Base-by-base conservation (phyloP, 2,888 invertebrate species). In the Hydrotaea cyrtoneurina region DNA sequence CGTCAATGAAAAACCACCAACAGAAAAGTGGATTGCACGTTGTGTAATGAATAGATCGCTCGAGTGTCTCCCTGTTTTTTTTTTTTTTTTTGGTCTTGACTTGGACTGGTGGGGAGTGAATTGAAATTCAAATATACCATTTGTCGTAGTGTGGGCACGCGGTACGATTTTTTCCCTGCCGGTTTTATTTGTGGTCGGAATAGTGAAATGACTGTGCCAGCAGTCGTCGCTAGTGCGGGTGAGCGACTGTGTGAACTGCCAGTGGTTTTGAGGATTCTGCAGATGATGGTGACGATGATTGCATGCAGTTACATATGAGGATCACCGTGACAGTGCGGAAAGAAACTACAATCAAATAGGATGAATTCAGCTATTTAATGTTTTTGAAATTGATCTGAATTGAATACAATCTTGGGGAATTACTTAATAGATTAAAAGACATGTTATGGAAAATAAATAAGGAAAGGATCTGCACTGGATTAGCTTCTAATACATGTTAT, bases 11-110 rank as follows among this genome's bases (percentile, higher is more conserved):
- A 64, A 62, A 15, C 15, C 43, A 46, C 39, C 11, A 69, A 69
- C 21, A 69, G 15, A 69, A 19, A 23, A 53, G 59, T 23, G 62
- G 11, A 36, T 46, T 72, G 62, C 36, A 59, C 43, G 19, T 19
- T 59, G 69, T 55, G 39, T 39, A 78, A 59, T 71, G 59, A 78
- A 19, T 78, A 71, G 59, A 15, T 71, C 31, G 69, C 39, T 57
- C 36, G n/a, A 73, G 46, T 31, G 23, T 59, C 5, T 31, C 7
- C 3, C 31, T 7, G 7, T 31, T 31, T 2, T 7, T 31, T 31
- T 31, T 31, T 31, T 31, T 31, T 7, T 59, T 59, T 59, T 57
- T 57, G 57, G 57, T 11, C 23, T 21, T 11, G 59, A 26, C 7
- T 10, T 15, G 10, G 59, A 59, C 21, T 59, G 26, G 26, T 10